Evolutionary conservation across 2,888 invertebrate species (phyloP), one percentile per base, ranked within the genome.

Genomic region (Lasioglossum malachurum): DNA sequence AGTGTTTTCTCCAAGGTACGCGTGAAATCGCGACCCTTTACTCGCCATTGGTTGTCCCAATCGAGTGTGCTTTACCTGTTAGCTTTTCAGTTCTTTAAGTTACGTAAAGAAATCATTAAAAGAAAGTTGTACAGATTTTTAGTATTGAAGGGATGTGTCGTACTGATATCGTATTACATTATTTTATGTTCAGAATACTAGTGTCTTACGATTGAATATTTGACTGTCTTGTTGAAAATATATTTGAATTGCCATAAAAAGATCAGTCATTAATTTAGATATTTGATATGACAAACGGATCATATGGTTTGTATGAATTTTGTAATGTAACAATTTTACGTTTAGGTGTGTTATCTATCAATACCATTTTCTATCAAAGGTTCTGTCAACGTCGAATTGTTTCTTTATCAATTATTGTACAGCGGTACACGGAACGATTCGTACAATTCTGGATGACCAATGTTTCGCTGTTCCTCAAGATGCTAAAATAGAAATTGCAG

Each of bases 11-110:
- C 3, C 19, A 5, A 5, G 60, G 46, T 57, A 16, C 38, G 35
- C 69, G 35, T 16, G 38, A 69, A 72, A 38, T 60, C 80, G 71
- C 23, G 38, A 46, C 31, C 16, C 12, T 23, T 75, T 80, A 64
- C 27, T 75, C 38, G 35, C 53, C 49, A 64, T 41, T 12, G 27
- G 35, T 41, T 71, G 35, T 38, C 64, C 16, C 5, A 64, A 64
- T 14, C 64, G 31, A 16, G 64, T 2, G 31, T 53, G 0, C 10
- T 53, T 53, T 10, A 53, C 10, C 23, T 10, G 10, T 53, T 2
- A 53, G 10, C 8, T 53, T 23, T 19, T 0, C 5, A 49, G 19
- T 49, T 19, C 49, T 49, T 53, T 23, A 8, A 23, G 23, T 53
- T 23, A 53, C 53, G 3, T 53, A 23, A 23, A 23, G 53, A 23